Percentiles rank a stretch among this genome's conserved stretches.
These are phyloP conservation scores for Aphodius granarius DNA, from an alignment of 2,888 invertebrate genomes.

Conservation along the genomic window DNA sequence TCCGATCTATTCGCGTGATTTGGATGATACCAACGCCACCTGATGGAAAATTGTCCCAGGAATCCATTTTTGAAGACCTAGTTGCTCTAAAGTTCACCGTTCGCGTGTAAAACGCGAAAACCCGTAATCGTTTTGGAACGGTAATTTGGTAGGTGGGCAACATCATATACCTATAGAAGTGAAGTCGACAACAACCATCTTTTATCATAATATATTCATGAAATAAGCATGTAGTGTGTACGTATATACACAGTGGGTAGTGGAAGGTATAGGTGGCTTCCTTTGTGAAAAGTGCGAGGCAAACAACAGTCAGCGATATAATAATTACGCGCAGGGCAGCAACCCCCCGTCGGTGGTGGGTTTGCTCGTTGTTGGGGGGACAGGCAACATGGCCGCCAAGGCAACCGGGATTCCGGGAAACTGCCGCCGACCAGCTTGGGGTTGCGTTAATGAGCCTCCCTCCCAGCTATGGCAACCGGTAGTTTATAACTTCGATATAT, in stretches of 20 bases:
- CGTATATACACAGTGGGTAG: too few relatives aligned
- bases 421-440: conserved; percentile 40
- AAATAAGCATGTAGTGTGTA: neutral
- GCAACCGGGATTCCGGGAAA: conserved; percentile 42
- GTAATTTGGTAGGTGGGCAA: neutral
- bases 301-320: conserved; percentile 14
- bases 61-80: too few relatives aligned
- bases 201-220: neutral
- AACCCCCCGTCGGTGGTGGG: neutral
- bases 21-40: too few relatives aligned
- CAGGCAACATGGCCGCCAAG: conserved; percentile 43
- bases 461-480: conserved; percentile 32
- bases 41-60: too few relatives aligned
- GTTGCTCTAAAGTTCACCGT: too few relatives aligned
- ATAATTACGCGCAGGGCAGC: conserved; percentile 4
- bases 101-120: too few relatives aligned
- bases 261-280: neutral
- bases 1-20: too few relatives aligned
- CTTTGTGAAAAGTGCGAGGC: neutral
- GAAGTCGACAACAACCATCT: neutral
- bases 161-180: too few relatives aligned
- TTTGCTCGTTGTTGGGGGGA: neutral
- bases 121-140: too few relatives aligned
- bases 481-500: conserved; percentile 48
- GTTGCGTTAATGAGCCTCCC: conserved; percentile 47